Evolutionary conservation across 2,888 invertebrate genomes (phyloP), one percentile per base, ranked within the genome.

Genomic region (Nomada hirtipes): DNA sequence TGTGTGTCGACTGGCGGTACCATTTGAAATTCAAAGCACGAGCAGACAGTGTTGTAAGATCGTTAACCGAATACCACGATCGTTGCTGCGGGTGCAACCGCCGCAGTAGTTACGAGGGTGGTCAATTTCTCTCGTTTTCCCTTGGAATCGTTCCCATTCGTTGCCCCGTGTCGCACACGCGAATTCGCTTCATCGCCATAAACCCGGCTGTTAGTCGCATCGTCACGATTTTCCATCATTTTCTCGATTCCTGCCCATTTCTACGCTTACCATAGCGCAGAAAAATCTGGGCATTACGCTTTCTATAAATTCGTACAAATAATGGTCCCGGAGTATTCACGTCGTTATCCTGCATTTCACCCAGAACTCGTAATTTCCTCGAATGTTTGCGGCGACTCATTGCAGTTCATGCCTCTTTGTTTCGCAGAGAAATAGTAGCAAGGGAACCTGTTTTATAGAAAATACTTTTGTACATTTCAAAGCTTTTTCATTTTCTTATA

Each of bases 11-110:
- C 61, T 29, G 76, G 64, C 76, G 70, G 81, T 29, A 76, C 65
- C 44, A 84, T 83, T 89, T 89, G 88, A 89, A 86, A 89, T 89
- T 89, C 88, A 89, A 84, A 86, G 82, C 89, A 87, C 82, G 84
- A 76, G 57, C 65, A 67, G 63, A 20, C 74, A 70, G 76, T 85
- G 85, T 89, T 88, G 88, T 88, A 86, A 89, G 88, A 89, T 89
- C 88, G 86, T 89, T 89, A 89, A 86, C 88, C 82, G 82, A 85
- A 85, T 78, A 70, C 74, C 68, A 57, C 77, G 88, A 86, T 88
- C 79, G 85, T 82, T 88, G 82, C 73, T 50, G 67, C 60, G 72
- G 70, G 47, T 50, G 61, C 67, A 55, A 52, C 69, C 71, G 78
- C 55, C 55, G 69, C 69, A 78, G 78, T 77, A 57, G 76, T 74